A percentile compares a stretch with the other conserved stretches of the same genome.
phyloP scores from a whole-genome alignment of 2,888 invertebrate species.

The Ectemnius cavifrons region DNA sequence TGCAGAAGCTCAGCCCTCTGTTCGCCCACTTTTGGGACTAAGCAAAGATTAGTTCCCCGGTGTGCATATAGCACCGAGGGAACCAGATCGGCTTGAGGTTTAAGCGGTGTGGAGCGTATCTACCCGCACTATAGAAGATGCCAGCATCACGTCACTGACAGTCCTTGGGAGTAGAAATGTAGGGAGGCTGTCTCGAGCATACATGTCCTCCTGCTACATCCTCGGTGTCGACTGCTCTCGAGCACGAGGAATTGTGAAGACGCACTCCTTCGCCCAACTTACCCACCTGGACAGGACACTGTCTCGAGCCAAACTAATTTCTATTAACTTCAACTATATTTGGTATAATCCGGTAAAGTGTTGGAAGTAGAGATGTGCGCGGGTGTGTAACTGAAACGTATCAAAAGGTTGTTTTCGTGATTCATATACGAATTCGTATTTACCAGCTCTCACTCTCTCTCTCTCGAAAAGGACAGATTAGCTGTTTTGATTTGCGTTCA shows the following conservation, averaged over 20 bases:
- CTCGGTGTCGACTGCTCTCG: neutral
- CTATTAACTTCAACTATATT: too few species aligned
- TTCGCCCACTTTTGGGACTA: constrained; percentile 10
- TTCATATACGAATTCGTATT: too few species aligned
- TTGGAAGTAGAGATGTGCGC: too few species aligned
- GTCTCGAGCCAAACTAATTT: neutral
- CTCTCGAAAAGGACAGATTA: constrained; percentile 38
- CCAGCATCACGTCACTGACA: neutral
- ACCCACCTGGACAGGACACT: constrained; percentile 2
- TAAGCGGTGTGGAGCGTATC: constrained; percentile 34
- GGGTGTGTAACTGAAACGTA: too few species aligned
- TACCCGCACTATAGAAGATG: neutral
- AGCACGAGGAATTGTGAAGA: neutral
- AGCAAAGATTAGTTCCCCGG: constrained; percentile 54
- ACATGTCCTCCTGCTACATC: neutral
- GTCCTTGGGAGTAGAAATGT: constrained; percentile 3
- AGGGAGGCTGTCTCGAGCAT: neutral
- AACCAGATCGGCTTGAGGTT: constrained; percentile 35
- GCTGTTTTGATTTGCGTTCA: constrained; percentile 45
- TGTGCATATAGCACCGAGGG: constrained; percentile 22
- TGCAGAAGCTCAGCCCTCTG: neutral
- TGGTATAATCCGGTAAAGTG: too few species aligned
- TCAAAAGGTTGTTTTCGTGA: too few species aligned
- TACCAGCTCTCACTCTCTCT: too few species aligned
- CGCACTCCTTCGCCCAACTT: constrained; percentile 1